Percentiles rank a stretch among this genome's conserved stretches.
phyloP scores from a whole-genome alignment of 1,140 invertebrate species.

The Cardiocondyla obscurior region DNA sequence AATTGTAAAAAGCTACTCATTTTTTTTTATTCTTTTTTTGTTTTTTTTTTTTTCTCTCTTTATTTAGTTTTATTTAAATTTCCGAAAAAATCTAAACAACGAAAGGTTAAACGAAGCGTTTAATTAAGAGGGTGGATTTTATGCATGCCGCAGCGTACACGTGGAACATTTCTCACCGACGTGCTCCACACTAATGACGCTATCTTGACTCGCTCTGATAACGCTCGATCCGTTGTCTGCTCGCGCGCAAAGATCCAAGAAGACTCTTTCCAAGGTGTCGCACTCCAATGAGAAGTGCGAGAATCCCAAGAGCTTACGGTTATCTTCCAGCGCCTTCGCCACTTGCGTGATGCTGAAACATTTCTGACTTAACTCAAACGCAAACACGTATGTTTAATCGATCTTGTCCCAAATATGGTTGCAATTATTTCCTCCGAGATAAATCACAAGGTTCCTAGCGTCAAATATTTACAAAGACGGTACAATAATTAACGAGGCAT shows the following conservation, averaged over 20 bases:
- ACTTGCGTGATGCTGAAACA: constrained; percentile 81
- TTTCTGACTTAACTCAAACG: neutral
- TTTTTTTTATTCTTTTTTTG: neutral
- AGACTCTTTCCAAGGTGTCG: constrained; percentile 85
- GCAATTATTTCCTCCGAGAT: constrained; percentile 2
- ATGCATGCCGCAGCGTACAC: neutral
- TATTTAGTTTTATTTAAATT: neutral
- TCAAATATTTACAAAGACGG: constrained; percentile 31
- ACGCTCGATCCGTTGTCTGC: constrained; percentile 74
- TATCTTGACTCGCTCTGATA: constrained; percentile 64
- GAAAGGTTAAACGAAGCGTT: neutral
- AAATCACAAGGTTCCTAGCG: constrained; percentile 39
- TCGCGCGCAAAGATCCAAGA: constrained; percentile 84
- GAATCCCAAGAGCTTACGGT: constrained; percentile 79
- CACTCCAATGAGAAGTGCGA: constrained; percentile 84
- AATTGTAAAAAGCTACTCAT: no score
- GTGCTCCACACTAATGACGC: constrained; percentile 56
- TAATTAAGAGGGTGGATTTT: neutral
- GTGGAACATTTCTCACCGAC: constrained; percentile 63
- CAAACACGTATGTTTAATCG: constrained; percentile 19
- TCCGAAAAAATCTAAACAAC: neutral
- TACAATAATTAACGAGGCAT: neutral
- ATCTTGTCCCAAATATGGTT: constrained; percentile 2
- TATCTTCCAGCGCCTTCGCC: constrained; percentile 82
- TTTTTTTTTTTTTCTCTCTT: neutral